Evolutionary conservation across 2,888 invertebrate species (phyloP).

Genomic region (Xanthorhoe designata): DNA sequence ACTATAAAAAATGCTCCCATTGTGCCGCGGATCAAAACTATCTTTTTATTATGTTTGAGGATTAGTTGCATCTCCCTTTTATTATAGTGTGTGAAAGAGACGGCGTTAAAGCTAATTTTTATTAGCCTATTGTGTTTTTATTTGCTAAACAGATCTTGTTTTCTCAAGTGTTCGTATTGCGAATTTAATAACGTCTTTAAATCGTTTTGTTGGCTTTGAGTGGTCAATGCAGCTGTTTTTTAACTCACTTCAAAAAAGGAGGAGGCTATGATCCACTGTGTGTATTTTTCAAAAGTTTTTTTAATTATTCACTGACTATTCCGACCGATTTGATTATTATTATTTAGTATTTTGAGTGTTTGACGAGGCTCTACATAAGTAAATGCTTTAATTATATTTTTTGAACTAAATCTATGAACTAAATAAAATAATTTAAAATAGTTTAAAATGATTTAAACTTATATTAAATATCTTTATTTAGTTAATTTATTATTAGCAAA

Average conservation of each 20-base stretch:
- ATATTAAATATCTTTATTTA: too few relatives aligned
- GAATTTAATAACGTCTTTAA: constrained; percentile 18
- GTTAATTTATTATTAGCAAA: too few relatives aligned
- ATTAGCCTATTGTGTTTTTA: constrained; percentile 52
- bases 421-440: too few relatives aligned
- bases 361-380: too few relatives aligned
- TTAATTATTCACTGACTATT: too few relatives aligned
- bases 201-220: constrained; percentile 11
- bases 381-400: too few relatives aligned
- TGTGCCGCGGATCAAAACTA: constrained; percentile 55
- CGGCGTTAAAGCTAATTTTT: constrained; percentile 41
- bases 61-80: constrained; percentile 46
- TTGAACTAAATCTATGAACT: too few relatives aligned
- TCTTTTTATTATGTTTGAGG: constrained; percentile 53
- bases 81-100: constrained; percentile 43
- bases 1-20: constrained; percentile 39
- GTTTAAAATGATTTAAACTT: too few relatives aligned
- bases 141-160: constrained; percentile 28
- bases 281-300: too few relatives aligned
- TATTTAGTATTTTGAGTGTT: too few relatives aligned
- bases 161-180: constrained; percentile 36
- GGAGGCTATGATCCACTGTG: too few relatives aligned
- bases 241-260: background rate
- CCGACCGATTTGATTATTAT: too few relatives aligned
- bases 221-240: constrained; percentile 1